Percentiles rank a stretch among this genome's conserved stretches.
phyloP scores from a whole-genome alignment of 64 coral and sea anemone species.

The Acropora tenuis region DNA sequence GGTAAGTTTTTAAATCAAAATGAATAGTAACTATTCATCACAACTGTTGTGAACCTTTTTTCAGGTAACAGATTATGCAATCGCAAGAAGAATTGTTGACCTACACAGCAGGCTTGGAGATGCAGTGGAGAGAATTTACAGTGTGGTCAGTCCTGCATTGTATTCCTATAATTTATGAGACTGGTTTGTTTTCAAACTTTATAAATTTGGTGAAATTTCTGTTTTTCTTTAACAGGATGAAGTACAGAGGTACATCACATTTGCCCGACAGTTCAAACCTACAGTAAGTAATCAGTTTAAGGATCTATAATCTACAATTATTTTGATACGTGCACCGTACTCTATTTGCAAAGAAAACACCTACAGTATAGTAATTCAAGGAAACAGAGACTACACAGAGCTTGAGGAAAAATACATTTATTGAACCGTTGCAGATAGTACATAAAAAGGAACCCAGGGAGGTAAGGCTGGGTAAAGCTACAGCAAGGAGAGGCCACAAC shows the following conservation, averaged over 20 bases:
- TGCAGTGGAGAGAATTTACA: conserved; percentile 94
- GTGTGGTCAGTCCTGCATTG: conserved; percentile 75
- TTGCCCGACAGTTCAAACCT: conserved; percentile 98
- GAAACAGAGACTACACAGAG: too few species aligned
- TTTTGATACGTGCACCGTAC: too few species aligned
- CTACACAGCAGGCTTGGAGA: conserved; percentile 89
- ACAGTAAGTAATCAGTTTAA: conserved; percentile 61
- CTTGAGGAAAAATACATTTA: too few species aligned
- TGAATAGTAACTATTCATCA: too few species aligned
- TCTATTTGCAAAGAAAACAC: too few species aligned
- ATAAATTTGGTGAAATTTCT: background rate
- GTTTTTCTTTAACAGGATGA: conserved; percentile 67
- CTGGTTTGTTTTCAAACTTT: background rate
- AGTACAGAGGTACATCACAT: conserved; percentile 91
- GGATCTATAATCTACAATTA: too few species aligned
- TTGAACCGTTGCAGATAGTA: too few species aligned
- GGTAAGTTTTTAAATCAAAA: too few species aligned
- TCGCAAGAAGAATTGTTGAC: conserved; percentile 96
- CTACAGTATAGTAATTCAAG: too few species aligned
- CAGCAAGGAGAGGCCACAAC: too few species aligned
- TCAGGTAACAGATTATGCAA: conserved; percentile 94
- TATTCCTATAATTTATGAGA: background rate
- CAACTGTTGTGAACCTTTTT: background rate
- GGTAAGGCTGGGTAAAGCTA: too few species aligned
- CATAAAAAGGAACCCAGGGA: too few species aligned